A percentile compares a stretch with the other conserved stretches of the same genome.
Evolutionary conservation across 53 echinoderm and acorn worm genomes (phyloP).

Genomic region (Henricia sp.): DNA sequence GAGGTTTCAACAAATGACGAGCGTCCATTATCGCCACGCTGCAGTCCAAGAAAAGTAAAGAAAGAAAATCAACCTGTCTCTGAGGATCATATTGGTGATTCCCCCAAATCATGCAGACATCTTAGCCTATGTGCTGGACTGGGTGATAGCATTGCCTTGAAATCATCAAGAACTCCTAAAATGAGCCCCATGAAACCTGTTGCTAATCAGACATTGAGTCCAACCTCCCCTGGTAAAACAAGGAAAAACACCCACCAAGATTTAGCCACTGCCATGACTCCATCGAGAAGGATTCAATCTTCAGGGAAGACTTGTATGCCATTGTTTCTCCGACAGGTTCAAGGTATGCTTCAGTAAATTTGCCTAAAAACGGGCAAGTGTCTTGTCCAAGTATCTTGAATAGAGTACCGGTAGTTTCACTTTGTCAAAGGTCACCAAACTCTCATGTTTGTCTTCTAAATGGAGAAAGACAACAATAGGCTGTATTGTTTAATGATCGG

Average conservation of each 20-base stretch:
- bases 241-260: neutral
- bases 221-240: neutral
- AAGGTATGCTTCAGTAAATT: too few relatives aligned
- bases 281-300: neutral
- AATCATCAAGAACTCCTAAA: neutral
- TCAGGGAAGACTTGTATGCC: constrained; percentile 16
- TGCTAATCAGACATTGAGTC: neutral
- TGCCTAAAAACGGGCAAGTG: too few relatives aligned
- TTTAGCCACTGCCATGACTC: neutral
- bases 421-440: too few relatives aligned
- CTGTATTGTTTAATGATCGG: too few relatives aligned
- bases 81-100: neutral
- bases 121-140: constrained; percentile 1
- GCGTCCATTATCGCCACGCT: constrained; percentile 1
- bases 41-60: constrained; percentile 69
- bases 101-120: neutral
- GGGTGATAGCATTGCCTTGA: neutral
- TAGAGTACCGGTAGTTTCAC: too few relatives aligned
- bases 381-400: too few relatives aligned
- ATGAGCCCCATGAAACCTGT: neutral
- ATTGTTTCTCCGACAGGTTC: constrained; percentile 15
- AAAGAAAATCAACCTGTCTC: constrained; percentile 58
- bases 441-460: too few relatives aligned
- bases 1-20: constrained; percentile 53
- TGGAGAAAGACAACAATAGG: too few relatives aligned